phyloP scores from a whole-genome alignment of 1,140 invertebrate genomes.

The Holcopasites calliopsidis region DNA sequence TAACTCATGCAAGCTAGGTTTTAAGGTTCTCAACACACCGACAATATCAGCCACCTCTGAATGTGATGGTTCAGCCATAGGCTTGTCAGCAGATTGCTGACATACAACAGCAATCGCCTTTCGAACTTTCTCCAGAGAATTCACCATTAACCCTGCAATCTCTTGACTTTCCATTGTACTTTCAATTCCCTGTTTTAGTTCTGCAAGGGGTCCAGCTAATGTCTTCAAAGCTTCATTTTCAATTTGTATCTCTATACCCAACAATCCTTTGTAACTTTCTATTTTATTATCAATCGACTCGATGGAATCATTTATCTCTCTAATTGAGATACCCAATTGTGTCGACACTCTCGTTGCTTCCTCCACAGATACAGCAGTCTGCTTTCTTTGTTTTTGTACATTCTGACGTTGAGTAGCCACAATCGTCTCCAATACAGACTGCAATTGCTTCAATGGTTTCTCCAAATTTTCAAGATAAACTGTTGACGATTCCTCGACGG shows the following conservation, averaged over 20 bases:
- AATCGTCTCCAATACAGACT: slow-evolving; percentile 24
- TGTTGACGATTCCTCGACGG: slow-evolving; percentile 41
- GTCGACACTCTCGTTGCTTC: slow-evolving; percentile 39
- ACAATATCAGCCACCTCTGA: not conserved
- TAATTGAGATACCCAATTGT: slow-evolving; percentile 29
- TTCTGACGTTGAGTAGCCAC: not conserved
- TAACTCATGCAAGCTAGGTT: slow-evolving; percentile 14
- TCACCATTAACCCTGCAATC: not conserved
- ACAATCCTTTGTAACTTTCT: slow-evolving; percentile 17
- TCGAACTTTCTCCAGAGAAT: slow-evolving; percentile 6
- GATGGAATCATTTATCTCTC: slow-evolving; percentile 39
- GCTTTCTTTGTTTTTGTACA: not conserved
- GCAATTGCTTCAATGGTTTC: slow-evolving; percentile 38
- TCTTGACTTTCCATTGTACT: not conserved
- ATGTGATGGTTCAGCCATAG: slow-evolving; percentile 12
- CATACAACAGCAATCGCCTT: slow-evolving; percentile 22
- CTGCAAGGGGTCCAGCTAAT: slow-evolving; percentile 25
- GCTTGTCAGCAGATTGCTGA: slow-evolving; percentile 49
- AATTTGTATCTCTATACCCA: slow-evolving; percentile 29
- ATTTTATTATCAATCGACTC: slow-evolving; percentile 39
- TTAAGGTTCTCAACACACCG: slow-evolving; percentile 13
- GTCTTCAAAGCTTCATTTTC: slow-evolving; percentile 39
- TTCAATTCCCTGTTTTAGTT: slow-evolving; percentile 34
- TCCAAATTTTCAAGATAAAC: slow-evolving; percentile 51
- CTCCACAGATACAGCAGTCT: not conserved